Conservation (phyloP, 2,113 vertebrate species). For the Cyprinodon variegatus region DNA sequence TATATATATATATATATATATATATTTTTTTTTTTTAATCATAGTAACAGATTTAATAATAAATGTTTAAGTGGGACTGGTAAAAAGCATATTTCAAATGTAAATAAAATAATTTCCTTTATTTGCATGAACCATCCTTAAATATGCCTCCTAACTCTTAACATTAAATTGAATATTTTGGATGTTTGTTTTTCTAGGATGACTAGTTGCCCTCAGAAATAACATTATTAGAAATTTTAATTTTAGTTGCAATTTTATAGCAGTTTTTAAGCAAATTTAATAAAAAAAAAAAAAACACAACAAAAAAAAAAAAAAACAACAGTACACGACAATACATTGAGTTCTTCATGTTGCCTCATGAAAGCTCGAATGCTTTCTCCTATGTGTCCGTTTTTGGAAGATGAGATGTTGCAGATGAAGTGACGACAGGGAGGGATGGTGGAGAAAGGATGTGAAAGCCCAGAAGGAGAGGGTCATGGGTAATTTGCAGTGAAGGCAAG, state of each 20-base stretch:
- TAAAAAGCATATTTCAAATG: not conserved
- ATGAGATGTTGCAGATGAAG: conserved; percentile 35
- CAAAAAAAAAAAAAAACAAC: not conserved
- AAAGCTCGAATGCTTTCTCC: not conserved
- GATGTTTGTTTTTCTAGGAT: not conserved
- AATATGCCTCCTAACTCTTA: not conserved
- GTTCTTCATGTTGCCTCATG: not conserved
- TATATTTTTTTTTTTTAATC: no score
- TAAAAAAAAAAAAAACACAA: not conserved
- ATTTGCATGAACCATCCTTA: not conserved
- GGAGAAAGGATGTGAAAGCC: conserved; percentile 53
- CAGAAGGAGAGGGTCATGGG: conserved; percentile 31
- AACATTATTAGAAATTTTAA: not conserved
- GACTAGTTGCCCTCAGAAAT: not conserved
- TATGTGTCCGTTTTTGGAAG: conserved; percentile 28
- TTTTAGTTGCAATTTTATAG: not conserved
- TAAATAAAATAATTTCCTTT: not conserved
- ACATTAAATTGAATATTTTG: not conserved
- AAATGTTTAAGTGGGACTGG: no score
- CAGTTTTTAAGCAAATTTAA: not conserved
- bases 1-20: no score
- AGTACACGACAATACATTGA: not conserved
- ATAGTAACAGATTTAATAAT: no score
- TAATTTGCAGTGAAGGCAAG: conserved; percentile 59
- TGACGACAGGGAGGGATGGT: conserved; percentile 41